phyloP scores from a whole-genome alignment of 2,113 vertebrate genomes.

The Varanus salvator region DNA sequence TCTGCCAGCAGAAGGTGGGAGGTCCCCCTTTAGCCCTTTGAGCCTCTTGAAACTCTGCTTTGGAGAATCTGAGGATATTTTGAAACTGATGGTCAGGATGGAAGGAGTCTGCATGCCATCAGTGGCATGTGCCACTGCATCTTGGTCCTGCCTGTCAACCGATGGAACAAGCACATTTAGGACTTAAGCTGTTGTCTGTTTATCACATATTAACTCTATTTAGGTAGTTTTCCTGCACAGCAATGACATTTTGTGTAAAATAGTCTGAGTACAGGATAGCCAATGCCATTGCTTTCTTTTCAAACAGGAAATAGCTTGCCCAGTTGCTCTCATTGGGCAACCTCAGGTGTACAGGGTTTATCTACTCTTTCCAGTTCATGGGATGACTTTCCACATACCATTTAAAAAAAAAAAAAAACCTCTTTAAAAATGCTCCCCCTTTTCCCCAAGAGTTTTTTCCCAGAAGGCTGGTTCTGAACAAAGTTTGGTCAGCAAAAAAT shows the following conservation, averaged over 20 bases:
- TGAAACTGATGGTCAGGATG: background rate
- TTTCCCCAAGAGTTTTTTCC: background rate
- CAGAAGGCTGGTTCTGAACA: background rate
- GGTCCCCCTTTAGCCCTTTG: background rate
- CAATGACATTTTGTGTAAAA: background rate
- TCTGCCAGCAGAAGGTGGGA: background rate
- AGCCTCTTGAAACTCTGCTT: background rate
- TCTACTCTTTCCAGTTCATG: background rate
- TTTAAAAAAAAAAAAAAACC: background rate
- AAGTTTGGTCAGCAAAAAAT: background rate
- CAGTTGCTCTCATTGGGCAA: conserved; percentile 3
- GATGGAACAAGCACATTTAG: background rate
- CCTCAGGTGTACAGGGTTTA: conserved; percentile 14
- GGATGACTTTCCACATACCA: background rate
- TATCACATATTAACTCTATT: background rate
- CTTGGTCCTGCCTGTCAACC: background rate
- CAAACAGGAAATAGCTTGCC: conserved; percentile 8
- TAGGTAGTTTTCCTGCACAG: background rate
- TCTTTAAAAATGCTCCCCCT: too few species aligned
- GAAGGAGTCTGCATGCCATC: background rate
- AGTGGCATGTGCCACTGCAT: background rate
- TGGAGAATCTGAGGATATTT: background rate
- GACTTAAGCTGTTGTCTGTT: background rate
- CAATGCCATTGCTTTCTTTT: background rate
- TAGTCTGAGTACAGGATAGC: background rate